Percentiles rank a stretch among this genome's conserved stretches.
Conservation (phyloP, 2,888 invertebrate species). For the Helleia helle region DNA sequence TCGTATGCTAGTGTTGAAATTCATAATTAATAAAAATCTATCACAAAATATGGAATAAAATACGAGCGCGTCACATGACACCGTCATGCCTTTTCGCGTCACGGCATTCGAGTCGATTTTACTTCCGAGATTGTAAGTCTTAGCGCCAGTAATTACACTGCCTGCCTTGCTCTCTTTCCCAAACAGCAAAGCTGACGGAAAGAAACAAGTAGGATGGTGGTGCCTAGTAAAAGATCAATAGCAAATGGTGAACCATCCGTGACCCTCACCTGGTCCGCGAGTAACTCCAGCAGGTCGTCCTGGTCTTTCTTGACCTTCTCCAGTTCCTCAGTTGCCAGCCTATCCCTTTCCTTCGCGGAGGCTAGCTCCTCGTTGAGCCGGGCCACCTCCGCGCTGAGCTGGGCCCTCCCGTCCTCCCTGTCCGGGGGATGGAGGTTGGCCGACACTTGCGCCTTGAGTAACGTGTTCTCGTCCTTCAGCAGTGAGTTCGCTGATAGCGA, state of each 20-base stretch:
- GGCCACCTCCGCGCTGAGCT: slow-evolving; percentile 29
- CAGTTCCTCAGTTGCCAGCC: slow-evolving; percentile 55
- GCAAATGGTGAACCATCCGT: background rate
- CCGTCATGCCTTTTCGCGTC: no score
- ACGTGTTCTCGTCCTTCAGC: slow-evolving; percentile 88
- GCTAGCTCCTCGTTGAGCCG: slow-evolving; percentile 28
- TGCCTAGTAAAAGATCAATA: no score
- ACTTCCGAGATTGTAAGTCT: no score
- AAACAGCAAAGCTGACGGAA: no score
- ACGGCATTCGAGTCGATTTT: no score
- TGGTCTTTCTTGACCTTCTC: slow-evolving; percentile 88
- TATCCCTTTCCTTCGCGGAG: slow-evolving; percentile 28
- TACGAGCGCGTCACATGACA: no score
- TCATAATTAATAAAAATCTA: no score
- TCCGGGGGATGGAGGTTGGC: slow-evolving; percentile 33
- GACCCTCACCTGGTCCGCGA: slow-evolving; percentile 86
- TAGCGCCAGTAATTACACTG: no score
- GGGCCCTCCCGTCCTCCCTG: slow-evolving; percentile 29
- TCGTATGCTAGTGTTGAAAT: no score
- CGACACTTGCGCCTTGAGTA: slow-evolving; percentile 83
- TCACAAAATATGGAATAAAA: background rate
- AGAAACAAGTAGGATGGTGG: no score
- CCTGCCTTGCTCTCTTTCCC: no score
- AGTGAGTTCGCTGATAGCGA: slow-evolving; percentile 81
- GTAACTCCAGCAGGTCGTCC: slow-evolving; percentile 90